phyloP scores from a whole-genome alignment of 2,113 vertebrate genomes.

The Misgurnus mizolepis region DNA sequence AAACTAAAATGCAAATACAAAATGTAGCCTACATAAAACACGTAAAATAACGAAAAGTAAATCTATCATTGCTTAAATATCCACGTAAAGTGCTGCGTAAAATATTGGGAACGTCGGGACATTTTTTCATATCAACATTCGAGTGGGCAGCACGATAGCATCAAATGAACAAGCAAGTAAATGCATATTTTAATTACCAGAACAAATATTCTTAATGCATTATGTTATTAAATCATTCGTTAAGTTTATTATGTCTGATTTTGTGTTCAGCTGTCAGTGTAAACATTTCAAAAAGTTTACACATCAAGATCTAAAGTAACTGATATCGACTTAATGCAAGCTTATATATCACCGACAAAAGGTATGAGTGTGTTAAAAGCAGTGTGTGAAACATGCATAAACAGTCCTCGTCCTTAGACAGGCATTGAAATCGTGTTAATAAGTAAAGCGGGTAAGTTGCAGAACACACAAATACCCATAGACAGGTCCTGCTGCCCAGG shows the following conservation, averaged over 20 bases:
- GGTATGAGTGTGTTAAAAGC: not conserved
- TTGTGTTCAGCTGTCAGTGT: too few species aligned
- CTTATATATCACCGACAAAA: too few species aligned
- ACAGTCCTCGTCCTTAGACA: slow-evolving; percentile 70
- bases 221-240: too few species aligned
- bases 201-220: not conserved
- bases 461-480: slow-evolving; percentile 72
- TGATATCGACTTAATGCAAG: too few species aligned
- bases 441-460: slow-evolving; percentile 69
- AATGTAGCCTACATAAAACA: not conserved
- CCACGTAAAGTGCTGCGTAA: not conserved
- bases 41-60: too few species aligned
- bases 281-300: too few species aligned
- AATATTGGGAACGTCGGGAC: not conserved
- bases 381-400: slow-evolving; percentile 64
- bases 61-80: not conserved
- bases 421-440: slow-evolving; percentile 85
- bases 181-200: not conserved
- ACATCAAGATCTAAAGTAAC: too few species aligned
- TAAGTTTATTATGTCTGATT: too few species aligned
- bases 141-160: too few species aligned
- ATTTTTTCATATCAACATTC: not conserved
- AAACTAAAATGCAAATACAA: not conserved
- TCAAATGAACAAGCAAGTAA: too few species aligned
- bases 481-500: slow-evolving; percentile 76